These are phyloP conservation scores for Temnothorax rugatulus DNA, from an alignment of 2,888 invertebrate species.

Conservation along the genomic window DNA sequence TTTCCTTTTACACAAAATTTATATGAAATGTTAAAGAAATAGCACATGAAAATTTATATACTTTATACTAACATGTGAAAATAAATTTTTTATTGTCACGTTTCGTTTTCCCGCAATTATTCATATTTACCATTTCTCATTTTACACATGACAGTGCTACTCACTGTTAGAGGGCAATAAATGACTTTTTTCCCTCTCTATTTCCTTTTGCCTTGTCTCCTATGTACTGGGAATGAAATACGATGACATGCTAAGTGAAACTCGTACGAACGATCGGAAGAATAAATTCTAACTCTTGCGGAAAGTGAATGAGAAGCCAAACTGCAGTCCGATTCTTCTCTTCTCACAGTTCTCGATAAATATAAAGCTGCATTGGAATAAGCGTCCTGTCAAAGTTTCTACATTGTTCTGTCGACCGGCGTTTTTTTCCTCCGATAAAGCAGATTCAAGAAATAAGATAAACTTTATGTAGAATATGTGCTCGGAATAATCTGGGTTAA, in stretches of 20 bases:
- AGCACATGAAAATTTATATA: not conserved
- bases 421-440: constrained; percentile 26
- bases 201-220: constrained; percentile 28
- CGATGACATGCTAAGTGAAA: constrained; percentile 58
- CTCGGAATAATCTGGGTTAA: not conserved
- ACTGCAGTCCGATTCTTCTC: constrained; percentile 17
- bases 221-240: constrained; percentile 56
- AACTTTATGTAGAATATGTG: constrained; percentile 10
- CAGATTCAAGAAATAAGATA: not conserved
- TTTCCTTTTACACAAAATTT: not conserved
- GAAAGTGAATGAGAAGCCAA: constrained; percentile 53
- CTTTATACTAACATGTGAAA: not conserved
- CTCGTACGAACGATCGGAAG: constrained; percentile 50
- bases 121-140: not conserved
- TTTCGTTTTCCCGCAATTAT: not conserved
- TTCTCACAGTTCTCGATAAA: constrained; percentile 19
- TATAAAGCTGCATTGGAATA: constrained; percentile 40
- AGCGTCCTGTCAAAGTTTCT: constrained; percentile 64
- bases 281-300: constrained; percentile 68
- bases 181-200: constrained; percentile 19
- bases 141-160: not conserved
- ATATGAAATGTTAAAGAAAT: not conserved
- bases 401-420: constrained; percentile 66
- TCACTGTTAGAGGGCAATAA: not conserved
- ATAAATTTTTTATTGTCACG: not conserved